A percentile compares a stretch with the other conserved stretches of the same genome.
Evolutionary conservation across 2,888 invertebrate species (phyloP).

Genomic region (Busseola fusca): DNA sequence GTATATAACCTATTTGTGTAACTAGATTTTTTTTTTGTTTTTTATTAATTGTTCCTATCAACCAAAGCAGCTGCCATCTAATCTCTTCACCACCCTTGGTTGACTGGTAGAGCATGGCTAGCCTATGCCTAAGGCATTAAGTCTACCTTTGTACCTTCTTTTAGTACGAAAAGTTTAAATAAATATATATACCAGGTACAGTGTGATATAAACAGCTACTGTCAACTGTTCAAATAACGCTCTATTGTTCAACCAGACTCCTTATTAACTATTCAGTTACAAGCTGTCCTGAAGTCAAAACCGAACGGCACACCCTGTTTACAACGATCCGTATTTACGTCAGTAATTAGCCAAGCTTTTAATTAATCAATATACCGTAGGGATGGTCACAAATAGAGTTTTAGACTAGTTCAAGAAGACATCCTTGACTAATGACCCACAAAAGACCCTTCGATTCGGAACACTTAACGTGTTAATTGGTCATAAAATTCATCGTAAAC

Average conservation of each 20-base stretch:
- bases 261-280: constrained; percentile 14
- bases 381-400: constrained; percentile 40
- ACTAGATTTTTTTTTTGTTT: no score
- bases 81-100: no score
- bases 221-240: not conserved
- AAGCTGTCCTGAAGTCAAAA: constrained; percentile 12
- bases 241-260: not conserved
- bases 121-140: no score
- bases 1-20: no score
- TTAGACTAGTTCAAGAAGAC: constrained; percentile 28
- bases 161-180: no score
- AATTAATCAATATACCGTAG: constrained; percentile 31
- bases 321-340: constrained; percentile 13
- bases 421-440: constrained; percentile 18
- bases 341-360: constrained; percentile 35
- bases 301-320: not conserved
- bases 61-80: no score
- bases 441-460: constrained; percentile 43
- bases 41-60: no score
- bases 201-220: not conserved
- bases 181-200: no score
- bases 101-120: no score
- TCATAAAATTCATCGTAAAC: constrained; percentile 56
- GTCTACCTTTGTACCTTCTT: no score
- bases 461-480: constrained; percentile 48